Evolutionary conservation across 2,888 invertebrate genomes (phyloP).

Genomic region (Muscina levida): DNA sequence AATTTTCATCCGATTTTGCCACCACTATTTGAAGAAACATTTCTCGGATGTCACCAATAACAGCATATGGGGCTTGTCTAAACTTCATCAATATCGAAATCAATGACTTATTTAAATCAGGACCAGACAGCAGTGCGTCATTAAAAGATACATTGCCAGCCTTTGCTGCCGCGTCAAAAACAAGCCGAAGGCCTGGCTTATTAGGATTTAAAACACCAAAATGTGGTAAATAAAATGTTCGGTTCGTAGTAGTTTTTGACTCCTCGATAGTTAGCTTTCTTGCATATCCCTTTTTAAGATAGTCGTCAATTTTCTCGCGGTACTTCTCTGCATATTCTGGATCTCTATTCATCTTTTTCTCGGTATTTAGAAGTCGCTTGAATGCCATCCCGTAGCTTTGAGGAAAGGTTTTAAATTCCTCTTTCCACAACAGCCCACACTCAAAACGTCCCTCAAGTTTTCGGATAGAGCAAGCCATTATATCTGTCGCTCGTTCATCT

Average conservation of each 20-base stretch:
- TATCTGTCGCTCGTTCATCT: background rate
- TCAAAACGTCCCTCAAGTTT: background rate
- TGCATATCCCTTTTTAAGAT: slow-evolving; percentile 50
- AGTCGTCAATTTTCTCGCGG: slow-evolving; percentile 41
- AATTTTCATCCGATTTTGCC: slow-evolving; percentile 45
- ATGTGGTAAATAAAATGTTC: slow-evolving; percentile 69
- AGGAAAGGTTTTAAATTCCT: slow-evolving; percentile 4
- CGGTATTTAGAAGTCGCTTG: slow-evolving; percentile 35
- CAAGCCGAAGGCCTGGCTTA: slow-evolving; percentile 36
- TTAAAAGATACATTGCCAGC: slow-evolving; percentile 34
- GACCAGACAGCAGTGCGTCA: slow-evolving; percentile 7
- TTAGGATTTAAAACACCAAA: slow-evolving; percentile 51
- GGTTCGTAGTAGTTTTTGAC: background rate
- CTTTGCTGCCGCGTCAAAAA: slow-evolving; percentile 54
- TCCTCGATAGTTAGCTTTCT: slow-evolving; percentile 30
- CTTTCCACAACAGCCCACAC: slow-evolving; percentile 42
- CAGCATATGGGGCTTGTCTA: slow-evolving; percentile 44
- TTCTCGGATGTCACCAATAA: slow-evolving; percentile 45
- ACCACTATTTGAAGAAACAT: slow-evolving; percentile 60
- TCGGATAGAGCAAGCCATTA: background rate
- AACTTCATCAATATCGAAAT: slow-evolving; percentile 48
- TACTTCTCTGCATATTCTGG: slow-evolving; percentile 30
- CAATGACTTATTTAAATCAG: slow-evolving; percentile 37
- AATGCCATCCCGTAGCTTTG: slow-evolving; percentile 38
- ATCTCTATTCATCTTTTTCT: slow-evolving; percentile 48